Conservation (phyloP, 2,888 invertebrate species). For the Nomada ferruginata region DNA sequence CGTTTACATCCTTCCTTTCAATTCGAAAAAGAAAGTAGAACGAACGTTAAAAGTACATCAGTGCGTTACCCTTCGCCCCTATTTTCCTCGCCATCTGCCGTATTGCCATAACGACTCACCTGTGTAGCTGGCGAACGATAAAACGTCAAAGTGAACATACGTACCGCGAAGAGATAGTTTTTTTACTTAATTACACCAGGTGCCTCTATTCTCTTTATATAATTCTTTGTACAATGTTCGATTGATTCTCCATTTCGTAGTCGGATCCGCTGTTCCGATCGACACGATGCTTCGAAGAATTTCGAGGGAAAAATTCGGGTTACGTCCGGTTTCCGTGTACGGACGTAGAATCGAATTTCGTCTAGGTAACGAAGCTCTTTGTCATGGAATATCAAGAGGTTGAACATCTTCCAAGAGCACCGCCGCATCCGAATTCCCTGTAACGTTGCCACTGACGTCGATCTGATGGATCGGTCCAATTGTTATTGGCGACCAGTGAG, state of each 20-base stretch:
- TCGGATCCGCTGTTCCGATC: background rate
- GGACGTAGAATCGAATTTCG: background rate
- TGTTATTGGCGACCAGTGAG: conserved; percentile 75
- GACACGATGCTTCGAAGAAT: conserved; percentile 13
- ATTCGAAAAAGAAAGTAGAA: background rate
- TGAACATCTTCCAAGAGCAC: conserved; percentile 51
- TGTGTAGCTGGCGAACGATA: background rate
- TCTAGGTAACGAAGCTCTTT: conserved; percentile 17
- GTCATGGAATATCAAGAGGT: conserved; percentile 41
- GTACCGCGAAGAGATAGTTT: conserved; percentile 21
- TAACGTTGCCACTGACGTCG: conserved; percentile 65
- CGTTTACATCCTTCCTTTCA: background rate
- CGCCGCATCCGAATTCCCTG: conserved; percentile 17
- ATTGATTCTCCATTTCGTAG: too few relatives aligned
- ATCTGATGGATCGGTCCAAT: conserved; percentile 70
- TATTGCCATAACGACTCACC: conserved; percentile 4
- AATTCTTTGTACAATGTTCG: conserved; percentile 60
- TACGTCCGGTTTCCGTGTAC: background rate
- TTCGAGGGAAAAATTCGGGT: background rate
- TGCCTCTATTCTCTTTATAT: conserved; percentile 34
- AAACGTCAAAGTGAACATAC: conserved; percentile 16
- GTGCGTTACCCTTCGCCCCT: background rate
- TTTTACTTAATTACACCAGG: conserved; percentile 27
- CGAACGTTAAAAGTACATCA: background rate
- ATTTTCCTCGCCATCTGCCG: background rate